Percentiles rank a stretch among this genome's conserved stretches.
These are phyloP conservation scores for Punctoribates punctum DNA, from an alignment of 2,888 invertebrate genomes.

Conservation along the genomic window DNA sequence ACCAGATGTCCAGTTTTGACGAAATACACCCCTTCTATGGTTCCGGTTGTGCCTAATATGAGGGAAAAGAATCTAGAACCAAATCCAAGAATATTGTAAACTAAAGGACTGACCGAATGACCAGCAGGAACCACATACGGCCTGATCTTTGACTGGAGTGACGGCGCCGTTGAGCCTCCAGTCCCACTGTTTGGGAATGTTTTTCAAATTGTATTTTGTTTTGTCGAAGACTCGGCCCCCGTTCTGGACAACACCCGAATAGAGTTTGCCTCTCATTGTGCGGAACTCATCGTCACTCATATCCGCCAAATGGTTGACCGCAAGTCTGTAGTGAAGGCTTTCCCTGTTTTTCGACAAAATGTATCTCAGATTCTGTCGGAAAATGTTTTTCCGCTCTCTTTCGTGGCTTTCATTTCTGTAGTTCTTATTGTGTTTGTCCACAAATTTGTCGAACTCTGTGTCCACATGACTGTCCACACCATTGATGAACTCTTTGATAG, in stretches of 20 bases:
- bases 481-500: conserved; percentile 84
- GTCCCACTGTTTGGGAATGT: conserved; percentile 72
- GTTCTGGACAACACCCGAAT: conserved; percentile 61
- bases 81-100: background rate
- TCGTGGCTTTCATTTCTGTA: conserved; percentile 64
- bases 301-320: conserved; percentile 84
- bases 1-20: conserved; percentile 69
- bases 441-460: conserved; percentile 70
- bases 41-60: conserved; percentile 68
- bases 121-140: conserved; percentile 86
- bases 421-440: conserved; percentile 65
- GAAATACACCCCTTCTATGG: conserved; percentile 81
- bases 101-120: background rate
- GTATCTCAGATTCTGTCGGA: conserved; percentile 52
- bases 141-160: conserved; percentile 70
- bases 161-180: conserved; percentile 73
- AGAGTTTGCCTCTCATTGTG: conserved; percentile 63
- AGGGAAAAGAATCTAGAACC: background rate
- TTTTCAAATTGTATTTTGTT: conserved; percentile 54
- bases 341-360: conserved; percentile 78
- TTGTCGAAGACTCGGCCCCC: conserved; percentile 72
- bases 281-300: conserved; percentile 68
- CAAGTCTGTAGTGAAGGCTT: conserved; percentile 64
- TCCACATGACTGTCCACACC: conserved; percentile 67
- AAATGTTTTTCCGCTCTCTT: conserved; percentile 16